phyloP scores from a whole-genome alignment of 2,888 invertebrate genomes.

The Heliconius aoede region DNA sequence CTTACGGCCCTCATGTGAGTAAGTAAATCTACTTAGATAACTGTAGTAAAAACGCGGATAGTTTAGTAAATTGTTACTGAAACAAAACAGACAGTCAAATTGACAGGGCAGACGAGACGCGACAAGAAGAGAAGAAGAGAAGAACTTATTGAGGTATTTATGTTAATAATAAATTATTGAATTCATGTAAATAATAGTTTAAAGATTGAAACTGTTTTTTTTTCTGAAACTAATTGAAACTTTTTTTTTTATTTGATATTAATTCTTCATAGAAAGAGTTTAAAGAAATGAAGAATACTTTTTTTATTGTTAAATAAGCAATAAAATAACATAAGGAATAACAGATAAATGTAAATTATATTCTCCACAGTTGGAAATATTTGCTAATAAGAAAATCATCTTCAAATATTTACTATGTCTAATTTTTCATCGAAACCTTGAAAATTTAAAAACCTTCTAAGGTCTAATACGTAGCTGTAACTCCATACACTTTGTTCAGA shows the following conservation, averaged over 20 bases:
- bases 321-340: no score
- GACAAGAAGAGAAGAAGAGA: no score
- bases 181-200: no score
- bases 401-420: background rate
- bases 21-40: background rate
- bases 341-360: no score
- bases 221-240: no score
- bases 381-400: background rate
- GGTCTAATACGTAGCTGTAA: background rate
- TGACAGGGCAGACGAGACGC: background rate
- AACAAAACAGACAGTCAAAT: constrained; percentile 12
- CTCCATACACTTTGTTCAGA: constrained; percentile 34
- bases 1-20: constrained; percentile 22
- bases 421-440: constrained; percentile 15
- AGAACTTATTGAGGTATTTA: background rate
- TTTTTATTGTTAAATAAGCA: no score
- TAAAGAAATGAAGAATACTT: background rate
- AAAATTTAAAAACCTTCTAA: no score
- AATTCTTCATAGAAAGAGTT: background rate
- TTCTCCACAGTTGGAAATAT: no score
- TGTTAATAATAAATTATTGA: background rate
- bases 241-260: no score
- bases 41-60: background rate
- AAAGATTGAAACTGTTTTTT: no score
- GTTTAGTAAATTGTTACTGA: background rate